These are phyloP conservation scores for Drosophila kanapiae DNA, from an alignment of 1,140 invertebrate genomes.

Conservation along the genomic window DNA sequence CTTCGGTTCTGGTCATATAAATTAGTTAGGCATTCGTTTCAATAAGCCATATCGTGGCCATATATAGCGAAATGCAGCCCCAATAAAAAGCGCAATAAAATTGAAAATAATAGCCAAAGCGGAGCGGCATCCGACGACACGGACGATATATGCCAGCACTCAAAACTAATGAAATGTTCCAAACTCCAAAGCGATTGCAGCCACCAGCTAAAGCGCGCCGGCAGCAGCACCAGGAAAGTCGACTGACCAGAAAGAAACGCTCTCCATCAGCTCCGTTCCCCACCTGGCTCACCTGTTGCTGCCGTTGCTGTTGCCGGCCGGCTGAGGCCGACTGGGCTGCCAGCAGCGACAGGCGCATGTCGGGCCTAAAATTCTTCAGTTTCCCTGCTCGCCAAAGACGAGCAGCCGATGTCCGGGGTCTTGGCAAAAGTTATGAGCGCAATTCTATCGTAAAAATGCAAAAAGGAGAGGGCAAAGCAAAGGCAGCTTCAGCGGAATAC, in stretches of 20 bases:
- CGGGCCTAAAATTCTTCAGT: constrained; percentile 67
- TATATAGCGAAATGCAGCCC: constrained; percentile 74
- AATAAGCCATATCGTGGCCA: constrained; percentile 69
- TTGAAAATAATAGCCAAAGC: constrained; percentile 80
- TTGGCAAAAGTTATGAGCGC: constrained; percentile 76
- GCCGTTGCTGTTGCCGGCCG: constrained; percentile 1
- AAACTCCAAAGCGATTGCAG: constrained; percentile 79
- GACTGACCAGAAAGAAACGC: constrained; percentile 48
- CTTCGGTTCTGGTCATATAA: constrained; percentile 66
- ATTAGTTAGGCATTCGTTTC: constrained; percentile 75
- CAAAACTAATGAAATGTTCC: constrained; percentile 84
- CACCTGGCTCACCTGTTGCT: constrained; percentile 32
- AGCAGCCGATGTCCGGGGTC: constrained; percentile 55
- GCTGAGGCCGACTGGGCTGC: constrained; percentile 41
- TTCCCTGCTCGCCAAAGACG: constrained; percentile 60
- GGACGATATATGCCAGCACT: constrained; percentile 80
- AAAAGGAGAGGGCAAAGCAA: constrained; percentile 42
- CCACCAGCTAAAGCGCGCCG: constrained; percentile 46
- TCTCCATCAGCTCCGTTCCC: constrained; percentile 4
- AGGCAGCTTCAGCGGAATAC: neutral
- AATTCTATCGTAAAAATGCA: constrained; percentile 81
- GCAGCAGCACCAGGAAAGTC: constrained; percentile 49
- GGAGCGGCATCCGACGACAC: constrained; percentile 52
- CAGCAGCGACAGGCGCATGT: constrained; percentile 63
- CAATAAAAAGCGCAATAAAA: constrained; percentile 83